Evolutionary conservation across 2,797 vertebrate species (phyloP).

Genomic region (Alosa sapidissima): DNA sequence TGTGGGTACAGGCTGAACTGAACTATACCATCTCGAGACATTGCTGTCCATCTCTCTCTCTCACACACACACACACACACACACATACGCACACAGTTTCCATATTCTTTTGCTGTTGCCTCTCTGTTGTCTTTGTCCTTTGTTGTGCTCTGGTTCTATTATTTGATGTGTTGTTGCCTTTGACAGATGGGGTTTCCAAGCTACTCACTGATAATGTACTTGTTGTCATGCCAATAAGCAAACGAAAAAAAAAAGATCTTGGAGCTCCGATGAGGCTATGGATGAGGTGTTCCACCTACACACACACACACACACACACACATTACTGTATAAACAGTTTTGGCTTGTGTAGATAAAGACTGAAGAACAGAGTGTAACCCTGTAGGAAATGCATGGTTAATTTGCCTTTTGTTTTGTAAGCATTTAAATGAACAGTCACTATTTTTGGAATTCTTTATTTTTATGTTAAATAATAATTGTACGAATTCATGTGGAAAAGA

Average conservation of each 20-base stretch:
- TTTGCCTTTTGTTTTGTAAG: no score
- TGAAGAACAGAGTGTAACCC: no score
- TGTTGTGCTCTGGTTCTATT: slow-evolving; percentile 35
- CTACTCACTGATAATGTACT: slow-evolving; percentile 40
- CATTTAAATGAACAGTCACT: no score
- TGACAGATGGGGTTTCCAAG: slow-evolving; percentile 44
- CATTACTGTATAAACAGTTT: neutral
- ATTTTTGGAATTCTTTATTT: no score
- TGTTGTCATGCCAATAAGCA: slow-evolving; percentile 38
- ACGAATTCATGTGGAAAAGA: no score
- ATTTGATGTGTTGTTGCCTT: slow-evolving; percentile 36
- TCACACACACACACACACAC: neutral
- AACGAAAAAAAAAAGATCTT: slow-evolving; percentile 46
- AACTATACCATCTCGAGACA: neutral
- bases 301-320: slow-evolving; percentile 20
- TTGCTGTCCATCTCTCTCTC: neutral
- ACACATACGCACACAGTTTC: neutral
- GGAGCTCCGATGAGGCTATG: slow-evolving; percentile 33
- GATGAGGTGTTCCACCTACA: slow-evolving; percentile 48
- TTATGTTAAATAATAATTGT: no score
- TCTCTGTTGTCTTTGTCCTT: neutral
- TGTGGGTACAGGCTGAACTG: neutral
- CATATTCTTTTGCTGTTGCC: neutral
- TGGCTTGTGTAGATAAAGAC: neutral
- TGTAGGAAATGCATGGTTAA: no score